A percentile compares a stretch with the other conserved stretches of the same genome.
phyloP scores from a whole-genome alignment of 1,140 invertebrate species.

The Plectrocnemia conspersa region DNA sequence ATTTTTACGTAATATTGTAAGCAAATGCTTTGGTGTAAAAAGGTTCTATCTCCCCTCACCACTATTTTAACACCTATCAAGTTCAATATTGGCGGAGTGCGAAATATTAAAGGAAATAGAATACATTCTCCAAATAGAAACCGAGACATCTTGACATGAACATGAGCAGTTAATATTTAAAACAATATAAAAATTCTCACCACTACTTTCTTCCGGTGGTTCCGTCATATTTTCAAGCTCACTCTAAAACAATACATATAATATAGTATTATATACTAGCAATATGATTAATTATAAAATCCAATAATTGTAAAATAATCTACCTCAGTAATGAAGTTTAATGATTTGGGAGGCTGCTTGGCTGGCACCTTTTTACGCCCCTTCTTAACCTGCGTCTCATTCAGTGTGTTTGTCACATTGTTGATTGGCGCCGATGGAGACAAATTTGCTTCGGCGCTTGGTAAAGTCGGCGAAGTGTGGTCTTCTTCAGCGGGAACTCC shows the following conservation, averaged over 20 bases:
- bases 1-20: too few species aligned
- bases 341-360: not conserved
- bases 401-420: slow-evolving; percentile 29
- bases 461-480: slow-evolving; percentile 31
- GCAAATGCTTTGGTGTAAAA: too few species aligned
- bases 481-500: slow-evolving; percentile 13
- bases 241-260: slow-evolving; percentile 41
- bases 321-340: not conserved
- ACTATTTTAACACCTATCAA: too few species aligned
- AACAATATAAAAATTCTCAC: slow-evolving; percentile 1
- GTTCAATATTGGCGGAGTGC: too few species aligned
- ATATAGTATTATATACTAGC: slow-evolving; percentile 35
- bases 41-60: too few species aligned
- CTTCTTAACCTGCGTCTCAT: not conserved
- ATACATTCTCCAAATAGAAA: too few species aligned
- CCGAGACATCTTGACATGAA: too few species aligned
- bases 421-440: slow-evolving; percentile 31
- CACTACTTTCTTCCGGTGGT: slow-evolving; percentile 25
- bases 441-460: slow-evolving; percentile 35
- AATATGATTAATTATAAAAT: slow-evolving; percentile 3
- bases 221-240: slow-evolving; percentile 45
- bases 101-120: too few species aligned
- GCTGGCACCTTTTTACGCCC: slow-evolving; percentile 5
- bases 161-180: too few species aligned
- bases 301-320: not conserved